Conservation (phyloP, 2,888 invertebrate species). For the Drosophila eohydei region DNA sequence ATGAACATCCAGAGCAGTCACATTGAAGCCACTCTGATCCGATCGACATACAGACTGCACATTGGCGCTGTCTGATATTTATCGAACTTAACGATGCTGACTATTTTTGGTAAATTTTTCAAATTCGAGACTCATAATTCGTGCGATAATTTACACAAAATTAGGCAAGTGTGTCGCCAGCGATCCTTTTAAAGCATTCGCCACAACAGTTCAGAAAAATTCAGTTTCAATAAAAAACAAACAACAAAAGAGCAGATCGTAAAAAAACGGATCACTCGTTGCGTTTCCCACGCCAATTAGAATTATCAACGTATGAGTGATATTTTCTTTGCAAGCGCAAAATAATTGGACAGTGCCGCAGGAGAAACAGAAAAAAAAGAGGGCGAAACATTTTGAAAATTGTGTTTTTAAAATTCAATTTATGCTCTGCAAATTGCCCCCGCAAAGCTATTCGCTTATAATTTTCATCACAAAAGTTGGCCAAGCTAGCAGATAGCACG, state of each 20-base stretch:
- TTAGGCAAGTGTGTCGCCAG: conserved; percentile 80
- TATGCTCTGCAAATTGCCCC: conserved; percentile 59
- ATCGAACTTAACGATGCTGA: conserved; percentile 63
- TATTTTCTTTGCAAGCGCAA: conserved; percentile 38
- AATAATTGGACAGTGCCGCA: conserved; percentile 39
- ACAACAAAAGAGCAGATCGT: conserved; percentile 7
- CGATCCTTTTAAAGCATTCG: conserved; percentile 66
- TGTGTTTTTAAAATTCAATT: conserved; percentile 61
- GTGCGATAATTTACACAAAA: conserved; percentile 81
- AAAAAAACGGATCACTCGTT: conserved; percentile 36
- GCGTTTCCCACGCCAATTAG: conserved; percentile 77
- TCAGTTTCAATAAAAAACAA: conserved; percentile 14
- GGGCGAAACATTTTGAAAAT: conserved; percentile 8
- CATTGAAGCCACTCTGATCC: conserved; percentile 22
- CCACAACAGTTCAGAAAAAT: conserved; percentile 23
- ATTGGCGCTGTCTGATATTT: conserved; percentile 65
- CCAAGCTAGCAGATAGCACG: conserved; percentile 25
- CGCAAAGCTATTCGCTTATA: conserved; percentile 26
- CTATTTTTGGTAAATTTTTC: conserved; percentile 75
- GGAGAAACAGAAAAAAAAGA: background rate
- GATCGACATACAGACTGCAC: conserved; percentile 15
- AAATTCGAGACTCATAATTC: conserved; percentile 78
- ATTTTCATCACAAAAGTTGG: conserved; percentile 52
- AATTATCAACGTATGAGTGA: conserved; percentile 47
- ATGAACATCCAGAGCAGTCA: conserved; percentile 24